These are phyloP conservation scores for Eira barbara DNA, from an alignment of 2,113 vertebrate species.

Conservation along the genomic window DNA sequence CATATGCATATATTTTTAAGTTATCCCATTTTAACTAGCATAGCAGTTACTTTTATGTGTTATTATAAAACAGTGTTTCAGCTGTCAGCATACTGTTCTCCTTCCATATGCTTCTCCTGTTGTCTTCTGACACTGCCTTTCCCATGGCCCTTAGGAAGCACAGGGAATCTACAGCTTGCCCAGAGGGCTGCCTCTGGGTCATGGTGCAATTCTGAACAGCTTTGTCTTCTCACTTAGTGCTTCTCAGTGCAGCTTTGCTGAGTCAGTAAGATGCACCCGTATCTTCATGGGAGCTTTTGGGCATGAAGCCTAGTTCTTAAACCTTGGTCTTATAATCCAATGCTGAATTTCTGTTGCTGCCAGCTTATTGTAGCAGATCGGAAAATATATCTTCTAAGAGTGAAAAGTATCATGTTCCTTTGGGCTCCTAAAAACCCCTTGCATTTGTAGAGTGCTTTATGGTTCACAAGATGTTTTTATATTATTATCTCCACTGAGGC, in stretches of 20 bases:
- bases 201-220: neutral
- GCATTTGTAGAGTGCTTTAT: no score
- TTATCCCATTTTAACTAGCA: slow-evolving; percentile 51
- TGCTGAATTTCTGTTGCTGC: neutral
- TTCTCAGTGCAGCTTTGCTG: neutral
- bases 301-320: neutral
- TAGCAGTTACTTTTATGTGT: slow-evolving; percentile 58
- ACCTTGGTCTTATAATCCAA: neutral
- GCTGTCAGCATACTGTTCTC: slow-evolving; percentile 37
- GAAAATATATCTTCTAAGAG: neutral
- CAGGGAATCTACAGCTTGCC: neutral
- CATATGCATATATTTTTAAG: slow-evolving; percentile 38
- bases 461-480: neutral
- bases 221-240: neutral
- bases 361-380: neutral
- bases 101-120: neutral
- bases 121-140: slow-evolving; percentile 36
- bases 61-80: slow-evolving; percentile 59
- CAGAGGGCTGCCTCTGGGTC: neutral
- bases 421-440: neutral
- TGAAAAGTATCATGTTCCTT: neutral
- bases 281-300: neutral
- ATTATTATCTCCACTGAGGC: neutral
- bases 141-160: neutral
- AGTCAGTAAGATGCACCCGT: neutral